These are phyloP conservation scores for Heliornis fulica DNA, from an alignment of 2,113 vertebrate species.

Conservation along the genomic window DNA sequence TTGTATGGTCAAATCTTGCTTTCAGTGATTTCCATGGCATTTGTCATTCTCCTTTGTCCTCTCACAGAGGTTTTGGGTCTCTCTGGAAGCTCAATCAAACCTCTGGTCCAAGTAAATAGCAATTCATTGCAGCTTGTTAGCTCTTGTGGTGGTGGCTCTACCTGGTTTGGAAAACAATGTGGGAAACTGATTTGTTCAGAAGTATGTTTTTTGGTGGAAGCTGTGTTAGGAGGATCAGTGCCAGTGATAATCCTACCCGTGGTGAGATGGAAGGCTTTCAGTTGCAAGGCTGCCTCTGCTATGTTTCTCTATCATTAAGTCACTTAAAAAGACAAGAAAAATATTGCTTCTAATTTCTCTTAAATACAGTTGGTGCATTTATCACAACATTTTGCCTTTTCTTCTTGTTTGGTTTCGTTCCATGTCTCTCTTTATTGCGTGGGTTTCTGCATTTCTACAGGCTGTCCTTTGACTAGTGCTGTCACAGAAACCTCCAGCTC, in stretches of 20 bases:
- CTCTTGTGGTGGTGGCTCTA: neutral
- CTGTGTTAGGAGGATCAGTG: neutral
- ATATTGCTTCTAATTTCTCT: slow-evolving; percentile 55
- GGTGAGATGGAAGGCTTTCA: neutral
- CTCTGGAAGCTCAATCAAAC: neutral
- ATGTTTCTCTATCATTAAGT: slow-evolving; percentile 23
- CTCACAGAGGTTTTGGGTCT: neutral
- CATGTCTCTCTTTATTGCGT: slow-evolving; percentile 14
- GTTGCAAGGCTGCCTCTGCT: neutral
- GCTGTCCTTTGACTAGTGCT: slow-evolving; percentile 37
- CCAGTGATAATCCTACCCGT: neutral
- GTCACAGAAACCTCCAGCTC: slow-evolving; percentile 3
- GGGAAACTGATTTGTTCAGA: neutral
- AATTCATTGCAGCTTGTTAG: neutral
- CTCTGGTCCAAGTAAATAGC: neutral
- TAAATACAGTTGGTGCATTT: slow-evolving; percentile 58
- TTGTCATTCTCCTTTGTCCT: neutral
- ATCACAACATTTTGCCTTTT: slow-evolving; percentile 60
- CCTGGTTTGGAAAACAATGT: neutral
- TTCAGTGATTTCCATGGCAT: neutral
- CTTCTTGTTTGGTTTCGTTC: slow-evolving; percentile 17
- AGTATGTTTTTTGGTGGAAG: neutral
- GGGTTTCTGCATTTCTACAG: slow-evolving; percentile 29
- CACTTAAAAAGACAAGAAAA: slow-evolving; percentile 36
- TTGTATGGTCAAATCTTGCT: neutral